phyloP scores from a whole-genome alignment of 2,888 invertebrate genomes.

The Caenorhabditis sp. region DNA sequence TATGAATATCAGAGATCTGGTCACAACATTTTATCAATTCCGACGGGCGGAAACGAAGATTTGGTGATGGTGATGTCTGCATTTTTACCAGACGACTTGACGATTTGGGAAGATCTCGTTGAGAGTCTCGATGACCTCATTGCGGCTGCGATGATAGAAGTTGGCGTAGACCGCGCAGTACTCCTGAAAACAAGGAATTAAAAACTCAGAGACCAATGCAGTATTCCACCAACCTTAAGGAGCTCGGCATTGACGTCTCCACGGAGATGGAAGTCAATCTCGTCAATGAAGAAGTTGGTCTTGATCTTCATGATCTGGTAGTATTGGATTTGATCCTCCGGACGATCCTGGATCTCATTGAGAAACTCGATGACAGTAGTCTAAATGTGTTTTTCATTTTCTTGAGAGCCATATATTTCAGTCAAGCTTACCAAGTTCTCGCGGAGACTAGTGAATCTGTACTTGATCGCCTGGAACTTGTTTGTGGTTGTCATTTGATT shows the following conservation, averaged over 20 bases:
- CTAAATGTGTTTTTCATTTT: not conserved
- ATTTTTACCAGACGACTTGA: constrained; percentile 31
- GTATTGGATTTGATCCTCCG: constrained; percentile 29
- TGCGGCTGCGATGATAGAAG: constrained; percentile 46
- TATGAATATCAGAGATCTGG: constrained; percentile 26
- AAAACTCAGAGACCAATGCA: not conserved
- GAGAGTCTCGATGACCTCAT: constrained; percentile 12
- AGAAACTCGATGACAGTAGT: constrained; percentile 24
- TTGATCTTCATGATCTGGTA: constrained; percentile 45
- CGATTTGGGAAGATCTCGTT: constrained; percentile 29
- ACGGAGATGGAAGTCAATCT: constrained; percentile 46
- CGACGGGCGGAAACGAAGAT: no score
- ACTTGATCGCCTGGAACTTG: constrained; percentile 32
- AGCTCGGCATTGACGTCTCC: constrained; percentile 26
- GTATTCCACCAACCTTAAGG: constrained; percentile 1
- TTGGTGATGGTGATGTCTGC: not conserved
- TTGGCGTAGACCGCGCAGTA: constrained; percentile 26
- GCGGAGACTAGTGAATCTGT: constrained; percentile 34
- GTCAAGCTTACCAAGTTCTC: constrained; percentile 44
- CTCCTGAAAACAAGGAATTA: constrained; percentile 21
- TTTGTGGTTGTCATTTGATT: constrained; percentile 1
- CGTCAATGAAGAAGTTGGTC: constrained; percentile 51
- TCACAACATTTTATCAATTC: not conserved
- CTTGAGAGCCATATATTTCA: no score
- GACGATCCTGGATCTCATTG: not conserved